A percentile compares a stretch with the other conserved stretches of the same genome.
phyloP scores from a whole-genome alignment of 2,113 vertebrate species.

The Sceloporus tristichus region DNA sequence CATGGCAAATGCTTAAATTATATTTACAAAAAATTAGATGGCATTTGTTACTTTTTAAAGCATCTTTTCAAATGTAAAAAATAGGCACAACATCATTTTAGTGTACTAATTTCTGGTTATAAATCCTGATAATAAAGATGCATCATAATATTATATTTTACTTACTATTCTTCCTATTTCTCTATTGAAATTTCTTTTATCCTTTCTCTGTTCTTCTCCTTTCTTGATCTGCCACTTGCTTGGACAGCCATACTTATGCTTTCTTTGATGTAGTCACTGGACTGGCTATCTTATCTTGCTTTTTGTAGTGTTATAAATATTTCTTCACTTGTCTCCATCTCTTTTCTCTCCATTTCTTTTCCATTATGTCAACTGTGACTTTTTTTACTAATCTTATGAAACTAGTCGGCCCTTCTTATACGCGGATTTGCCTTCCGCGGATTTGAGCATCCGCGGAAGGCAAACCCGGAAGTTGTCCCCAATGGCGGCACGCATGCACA shows the following conservation, averaged over 20 bases:
- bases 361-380: too few species aligned
- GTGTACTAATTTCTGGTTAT: background rate
- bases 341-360: too few species aligned
- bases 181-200: background rate
- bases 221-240: background rate
- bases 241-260: background rate
- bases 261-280: background rate
- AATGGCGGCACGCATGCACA: too few species aligned
- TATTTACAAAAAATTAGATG: background rate
- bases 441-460: too few species aligned
- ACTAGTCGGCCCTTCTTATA: too few species aligned
- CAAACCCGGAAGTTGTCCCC: too few species aligned
- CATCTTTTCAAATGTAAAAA: background rate
- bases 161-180: background rate
- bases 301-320: background rate
- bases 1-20: slow-evolving; percentile 20
- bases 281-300: background rate
- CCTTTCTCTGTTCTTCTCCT: background rate
- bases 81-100: background rate
- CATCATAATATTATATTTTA: background rate
- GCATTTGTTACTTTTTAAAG: too few species aligned
- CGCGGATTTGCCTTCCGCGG: too few species aligned
- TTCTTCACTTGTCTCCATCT: background rate
- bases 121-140: too few species aligned
- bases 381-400: background rate